These are phyloP conservation scores for Actinostola sp. DNA, from an alignment of 92 coral and sea anemone species.

Conservation along the genomic window DNA sequence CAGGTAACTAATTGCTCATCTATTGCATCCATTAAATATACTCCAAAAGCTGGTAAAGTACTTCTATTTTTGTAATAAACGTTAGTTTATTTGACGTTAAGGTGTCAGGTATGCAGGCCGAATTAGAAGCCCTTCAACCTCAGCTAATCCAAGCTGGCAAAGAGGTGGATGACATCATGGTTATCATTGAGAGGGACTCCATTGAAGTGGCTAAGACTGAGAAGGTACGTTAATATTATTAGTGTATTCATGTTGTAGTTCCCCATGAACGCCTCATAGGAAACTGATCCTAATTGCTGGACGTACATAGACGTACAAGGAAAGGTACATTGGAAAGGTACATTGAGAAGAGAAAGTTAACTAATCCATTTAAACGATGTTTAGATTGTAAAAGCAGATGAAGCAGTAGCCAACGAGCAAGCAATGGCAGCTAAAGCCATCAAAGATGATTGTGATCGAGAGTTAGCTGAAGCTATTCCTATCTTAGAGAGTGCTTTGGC, in stretches of 20 bases:
- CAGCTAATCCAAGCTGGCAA: slow-evolving; percentile 97
- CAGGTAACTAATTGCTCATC: slow-evolving; percentile 63
- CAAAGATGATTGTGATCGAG: slow-evolving; percentile 97
- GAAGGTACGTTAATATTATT: slow-evolving; percentile 55
- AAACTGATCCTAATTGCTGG: no score
- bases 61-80: no score
- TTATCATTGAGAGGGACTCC: slow-evolving; percentile 95
- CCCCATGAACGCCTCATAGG: no score
- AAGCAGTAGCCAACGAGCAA: slow-evolving; percentile 96
- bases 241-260: neutral
- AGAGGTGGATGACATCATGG: slow-evolving; percentile 99
- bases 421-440: slow-evolving; percentile 99
- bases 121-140: slow-evolving; percentile 95
- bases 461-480: slow-evolving; percentile 96
- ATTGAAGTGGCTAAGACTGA: slow-evolving; percentile 97
- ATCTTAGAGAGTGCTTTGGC: slow-evolving; percentile 95
- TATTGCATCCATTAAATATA: no score
- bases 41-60: no score
- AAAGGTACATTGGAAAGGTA: no score
- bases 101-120: slow-evolving; percentile 97
- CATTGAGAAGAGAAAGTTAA: no score
- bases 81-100: slow-evolving; percentile 18
- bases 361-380: neutral
- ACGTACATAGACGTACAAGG: no score
- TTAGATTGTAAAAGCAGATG: slow-evolving; percentile 98